These are phyloP conservation scores for Rapana venosa DNA, from an alignment of 2,888 invertebrate species.

Conservation along the genomic window DNA sequence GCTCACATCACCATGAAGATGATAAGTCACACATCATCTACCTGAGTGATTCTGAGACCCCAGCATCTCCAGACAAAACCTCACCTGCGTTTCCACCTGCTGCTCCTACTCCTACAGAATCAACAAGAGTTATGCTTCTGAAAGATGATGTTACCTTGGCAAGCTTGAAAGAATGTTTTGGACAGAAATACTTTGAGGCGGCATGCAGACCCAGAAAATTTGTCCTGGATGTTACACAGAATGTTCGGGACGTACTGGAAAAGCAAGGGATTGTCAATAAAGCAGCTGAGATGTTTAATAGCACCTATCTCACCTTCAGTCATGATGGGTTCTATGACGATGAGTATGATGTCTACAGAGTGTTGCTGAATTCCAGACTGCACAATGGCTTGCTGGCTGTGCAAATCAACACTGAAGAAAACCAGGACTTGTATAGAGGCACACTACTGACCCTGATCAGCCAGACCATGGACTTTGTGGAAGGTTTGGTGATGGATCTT, in stretches of 20 bases:
- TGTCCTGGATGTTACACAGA: conserved; percentile 49
- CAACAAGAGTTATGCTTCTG: conserved; percentile 39
- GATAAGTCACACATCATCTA: conserved; percentile 46
- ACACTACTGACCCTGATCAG: conserved; percentile 38
- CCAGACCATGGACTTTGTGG: conserved; percentile 39
- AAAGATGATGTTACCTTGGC: conserved; percentile 41
- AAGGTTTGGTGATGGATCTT: conserved; percentile 27
- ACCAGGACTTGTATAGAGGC: conserved; percentile 21
- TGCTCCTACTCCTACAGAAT: background rate
- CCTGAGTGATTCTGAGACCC: background rate
- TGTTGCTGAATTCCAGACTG: conserved; percentile 44
- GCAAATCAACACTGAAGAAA: conserved; percentile 22
- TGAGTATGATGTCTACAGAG: conserved; percentile 43
- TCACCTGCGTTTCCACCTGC: background rate
- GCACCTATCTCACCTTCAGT: conserved; percentile 45
- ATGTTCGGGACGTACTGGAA: conserved; percentile 31
- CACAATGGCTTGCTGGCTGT: conserved; percentile 30
- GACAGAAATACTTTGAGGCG: conserved; percentile 49
- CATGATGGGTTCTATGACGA: conserved; percentile 48
- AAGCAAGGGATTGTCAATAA: background rate
- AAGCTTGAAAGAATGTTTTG: conserved; percentile 48
- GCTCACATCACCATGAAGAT: background rate
- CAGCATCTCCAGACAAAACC: background rate
- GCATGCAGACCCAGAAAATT: conserved; percentile 52
- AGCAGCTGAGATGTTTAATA: background rate